These are phyloP conservation scores for Arizona elegans DNA, from an alignment of 2,113 vertebrate genomes.

Conservation along the genomic window DNA sequence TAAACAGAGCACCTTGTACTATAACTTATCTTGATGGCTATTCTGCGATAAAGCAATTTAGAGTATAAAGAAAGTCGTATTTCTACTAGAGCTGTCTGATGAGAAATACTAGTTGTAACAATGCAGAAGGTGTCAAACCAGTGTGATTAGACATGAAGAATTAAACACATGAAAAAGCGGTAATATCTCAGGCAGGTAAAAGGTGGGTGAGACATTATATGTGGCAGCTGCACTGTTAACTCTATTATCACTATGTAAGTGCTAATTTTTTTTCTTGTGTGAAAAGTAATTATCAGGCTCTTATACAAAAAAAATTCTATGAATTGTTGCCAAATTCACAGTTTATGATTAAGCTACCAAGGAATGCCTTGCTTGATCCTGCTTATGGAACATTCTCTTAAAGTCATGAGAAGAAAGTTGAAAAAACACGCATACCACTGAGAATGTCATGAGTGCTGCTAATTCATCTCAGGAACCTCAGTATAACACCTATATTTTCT, in stretches of 20 bases:
- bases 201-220: constrained; percentile 8
- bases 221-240: not conserved
- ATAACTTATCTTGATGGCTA: not conserved
- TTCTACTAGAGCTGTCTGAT: not conserved
- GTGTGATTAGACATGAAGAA: not conserved
- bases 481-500: not conserved
- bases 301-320: not conserved
- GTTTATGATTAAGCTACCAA: not conserved
- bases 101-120: not conserved
- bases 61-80: not conserved
- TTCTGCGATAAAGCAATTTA: not conserved
- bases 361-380: not conserved
- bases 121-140: accelerated
- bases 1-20: not conserved
- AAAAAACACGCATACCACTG: not conserved
- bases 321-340: not conserved
- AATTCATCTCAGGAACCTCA: not conserved
- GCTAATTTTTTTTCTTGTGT: constrained; percentile 20
- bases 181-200: not conserved
- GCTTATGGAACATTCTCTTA: not conserved
- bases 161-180: constrained; percentile 1
- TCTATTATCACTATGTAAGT: constrained; percentile 24
- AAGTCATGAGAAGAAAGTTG: not conserved
- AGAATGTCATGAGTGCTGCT: not conserved
- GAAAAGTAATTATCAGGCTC: not conserved